A percentile compares a stretch with the other conserved stretches of the same genome.
phyloP scores from a whole-genome alignment of 1,140 invertebrate genomes.

The Panulirus ornatus region DNA sequence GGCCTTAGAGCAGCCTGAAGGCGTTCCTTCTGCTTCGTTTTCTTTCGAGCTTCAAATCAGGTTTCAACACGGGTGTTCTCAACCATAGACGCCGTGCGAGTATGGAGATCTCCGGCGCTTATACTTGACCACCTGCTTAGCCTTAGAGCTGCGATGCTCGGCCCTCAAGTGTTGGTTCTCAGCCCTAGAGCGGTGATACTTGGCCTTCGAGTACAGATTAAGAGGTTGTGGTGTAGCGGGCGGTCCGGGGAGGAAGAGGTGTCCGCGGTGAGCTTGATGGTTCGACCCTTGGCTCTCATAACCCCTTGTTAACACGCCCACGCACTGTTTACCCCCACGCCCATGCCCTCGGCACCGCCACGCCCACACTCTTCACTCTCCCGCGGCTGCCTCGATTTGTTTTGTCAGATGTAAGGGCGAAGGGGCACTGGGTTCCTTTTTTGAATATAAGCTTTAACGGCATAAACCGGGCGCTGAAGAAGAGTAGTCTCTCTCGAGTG shows the following conservation, averaged over 20 bases:
- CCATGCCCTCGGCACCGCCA: conserved; percentile 35
- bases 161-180: conserved; percentile 37
- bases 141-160: conserved; percentile 35
- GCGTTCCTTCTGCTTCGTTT: too few species aligned
- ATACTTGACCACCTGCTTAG: not conserved
- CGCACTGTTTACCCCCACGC: conserved; percentile 51
- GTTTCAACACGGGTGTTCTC: too few species aligned
- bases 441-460: too few species aligned
- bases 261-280: conserved; percentile 35
- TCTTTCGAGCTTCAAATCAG: too few species aligned
- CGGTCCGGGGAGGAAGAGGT: not conserved
- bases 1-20: too few species aligned
- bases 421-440: too few species aligned
- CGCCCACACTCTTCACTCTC: conserved; percentile 57
- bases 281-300: conserved; percentile 21
- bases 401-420: conserved; percentile 33
- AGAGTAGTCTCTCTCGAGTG: too few species aligned
- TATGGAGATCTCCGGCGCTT: too few species aligned
- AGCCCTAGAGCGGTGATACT: conserved; percentile 34
- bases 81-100: too few species aligned
- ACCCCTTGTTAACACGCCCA: conserved; percentile 64
- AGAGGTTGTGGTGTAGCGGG: conserved; percentile 13
- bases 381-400: conserved; percentile 36
- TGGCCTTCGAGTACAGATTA: conserved; percentile 46
- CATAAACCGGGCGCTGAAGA: too few species aligned